These are phyloP conservation scores for Pungitius pungitius DNA, from an alignment of 2,113 vertebrate species.

Conservation along the genomic window DNA sequence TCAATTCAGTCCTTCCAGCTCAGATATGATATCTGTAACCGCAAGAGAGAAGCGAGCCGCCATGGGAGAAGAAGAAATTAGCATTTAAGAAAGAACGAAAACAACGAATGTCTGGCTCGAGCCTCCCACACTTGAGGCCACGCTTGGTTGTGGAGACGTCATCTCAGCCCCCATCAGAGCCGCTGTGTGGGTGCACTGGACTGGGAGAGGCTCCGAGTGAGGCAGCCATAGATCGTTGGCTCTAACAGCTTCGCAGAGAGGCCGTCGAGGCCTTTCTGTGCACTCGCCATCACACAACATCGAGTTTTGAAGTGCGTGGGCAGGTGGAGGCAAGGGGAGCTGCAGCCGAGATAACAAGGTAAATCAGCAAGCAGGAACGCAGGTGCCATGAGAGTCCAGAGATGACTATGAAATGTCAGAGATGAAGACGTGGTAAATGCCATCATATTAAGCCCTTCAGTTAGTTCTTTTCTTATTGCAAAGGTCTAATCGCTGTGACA, in stretches of 20 bases:
- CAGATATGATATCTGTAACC: constrained; percentile 11
- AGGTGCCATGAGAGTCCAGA: constrained; percentile 22
- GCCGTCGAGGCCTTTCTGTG: constrained; percentile 45
- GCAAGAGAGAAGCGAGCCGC: constrained; percentile 21
- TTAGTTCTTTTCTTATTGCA: neutral
- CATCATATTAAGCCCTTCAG: neutral
- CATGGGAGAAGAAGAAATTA: constrained; percentile 19
- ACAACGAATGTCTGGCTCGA: constrained; percentile 39
- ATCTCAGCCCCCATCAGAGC: constrained; percentile 19
- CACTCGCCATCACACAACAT: constrained; percentile 48
- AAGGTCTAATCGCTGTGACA: neutral
- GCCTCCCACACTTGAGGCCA: constrained; percentile 29
- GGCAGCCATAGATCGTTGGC: constrained; percentile 36
- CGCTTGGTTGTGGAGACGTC: constrained; percentile 25
- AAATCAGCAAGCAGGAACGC: constrained; percentile 52
- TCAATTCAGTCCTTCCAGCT: constrained; percentile 2
- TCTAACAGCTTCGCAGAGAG: constrained; percentile 62
- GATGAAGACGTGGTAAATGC: constrained; percentile 9
- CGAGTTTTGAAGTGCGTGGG: constrained; percentile 56
- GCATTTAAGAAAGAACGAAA: constrained; percentile 38
- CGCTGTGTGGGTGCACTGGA: constrained; percentile 48
- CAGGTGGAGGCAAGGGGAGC: constrained; percentile 35
- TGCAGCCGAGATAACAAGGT: constrained; percentile 41
- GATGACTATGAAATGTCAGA: constrained; percentile 12
- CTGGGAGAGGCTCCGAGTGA: constrained; percentile 46